phyloP scores from a whole-genome alignment of 2,888 invertebrate species.

The Drosophila neonasuta region DNA sequence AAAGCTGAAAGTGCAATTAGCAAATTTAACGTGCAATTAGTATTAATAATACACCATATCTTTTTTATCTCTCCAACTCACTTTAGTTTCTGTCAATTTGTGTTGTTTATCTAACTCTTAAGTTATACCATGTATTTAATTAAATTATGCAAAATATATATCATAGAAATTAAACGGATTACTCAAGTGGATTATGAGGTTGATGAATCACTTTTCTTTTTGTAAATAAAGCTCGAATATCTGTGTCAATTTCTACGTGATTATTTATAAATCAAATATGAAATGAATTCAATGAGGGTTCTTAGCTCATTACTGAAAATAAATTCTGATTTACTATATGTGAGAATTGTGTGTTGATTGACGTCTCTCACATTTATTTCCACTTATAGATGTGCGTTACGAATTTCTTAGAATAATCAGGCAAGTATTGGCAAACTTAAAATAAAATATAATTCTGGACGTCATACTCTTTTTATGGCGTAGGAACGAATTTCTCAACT shows the following conservation, averaged over 20 bases:
- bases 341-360: neutral
- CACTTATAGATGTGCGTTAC: neutral
- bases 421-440: slow-evolving; percentile 4
- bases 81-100: neutral
- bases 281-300: neutral
- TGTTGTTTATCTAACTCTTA: neutral
- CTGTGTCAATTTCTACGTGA: slow-evolving; percentile 5
- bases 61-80: slow-evolving; percentile 14
- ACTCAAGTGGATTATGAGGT: neutral
- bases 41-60: slow-evolving; percentile 27
- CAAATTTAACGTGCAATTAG: slow-evolving; percentile 60
- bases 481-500: neutral
- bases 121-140: neutral
- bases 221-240: neutral
- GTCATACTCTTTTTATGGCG: too few species aligned
- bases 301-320: slow-evolving; percentile 1
- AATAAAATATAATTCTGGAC: neutral
- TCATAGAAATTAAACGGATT: slow-evolving; percentile 5
- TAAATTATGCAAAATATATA: slow-evolving; percentile 8
- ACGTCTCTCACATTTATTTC: slow-evolving; percentile 1
- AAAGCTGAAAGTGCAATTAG: slow-evolving; percentile 73
- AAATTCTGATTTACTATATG: neutral
- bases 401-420: slow-evolving; percentile 1
- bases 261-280: neutral
- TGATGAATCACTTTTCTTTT: neutral